Base-by-base conservation (phyloP, 2,113 vertebrate species). In the Elachura formosa region DNA sequence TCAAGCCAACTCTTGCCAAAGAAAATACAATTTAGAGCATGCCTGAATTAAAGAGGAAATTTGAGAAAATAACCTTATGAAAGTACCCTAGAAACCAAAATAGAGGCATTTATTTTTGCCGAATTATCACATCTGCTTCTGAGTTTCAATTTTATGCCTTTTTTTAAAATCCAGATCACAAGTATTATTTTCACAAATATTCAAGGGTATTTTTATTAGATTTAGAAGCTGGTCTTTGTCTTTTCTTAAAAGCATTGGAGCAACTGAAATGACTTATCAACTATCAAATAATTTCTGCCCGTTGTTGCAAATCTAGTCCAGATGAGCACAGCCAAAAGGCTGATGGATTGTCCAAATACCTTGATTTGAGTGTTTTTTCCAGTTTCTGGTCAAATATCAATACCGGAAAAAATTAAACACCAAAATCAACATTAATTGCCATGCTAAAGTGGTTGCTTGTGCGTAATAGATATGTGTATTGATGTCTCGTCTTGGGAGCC, bases 41-140 rank as follows among this genome's bases (percentile, higher is more conserved):
- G 84, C 63, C 90, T 93, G 86, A 74, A 94, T 94, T 91, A 92
- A 95, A 90, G 63, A 90, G 90, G 90, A 90, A 95, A 96, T 90
- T 90, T 96, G 93, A 96, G 95, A 97, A 94, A 95, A 95, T 90
- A 86, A 80, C 64, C 64, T 49, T 86, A 59, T 62, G 79, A 83
- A 96, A 73, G 69, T 58, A 81, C 54, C 43, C 61, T 72, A 72
- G 92, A 77, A 96, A 94, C 12, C n/a, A 92, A 94, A 92, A 87
- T 67, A 91, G 36, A 55, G 36, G 51, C 67, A 79, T 93, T 92
- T 96, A 71, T 95, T 96, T 91, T 88, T 52, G 91, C 48, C 77
- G 89, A 96, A 85, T 91, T 87, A 91, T 93, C 87, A 74, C 82
- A 93, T 96, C 82, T 95, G 75, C 93, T 83, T 87, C 84, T 88